phyloP scores from a whole-genome alignment of 1,140 invertebrate species.

The Drosophila pruinosa region DNA sequence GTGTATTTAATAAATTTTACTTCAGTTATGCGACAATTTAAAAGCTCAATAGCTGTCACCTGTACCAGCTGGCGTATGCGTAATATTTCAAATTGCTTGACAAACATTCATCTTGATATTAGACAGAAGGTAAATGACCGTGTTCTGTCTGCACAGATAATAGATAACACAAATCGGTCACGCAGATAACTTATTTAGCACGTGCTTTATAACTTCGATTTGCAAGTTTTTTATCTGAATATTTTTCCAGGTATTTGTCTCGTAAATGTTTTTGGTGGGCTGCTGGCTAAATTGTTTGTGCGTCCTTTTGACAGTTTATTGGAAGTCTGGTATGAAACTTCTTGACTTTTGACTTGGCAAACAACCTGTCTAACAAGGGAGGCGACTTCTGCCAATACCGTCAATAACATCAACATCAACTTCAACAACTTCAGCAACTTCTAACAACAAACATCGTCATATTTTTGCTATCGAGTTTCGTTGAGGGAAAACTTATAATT shows the following conservation, averaged over 20 bases:
- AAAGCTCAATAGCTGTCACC: not conserved
- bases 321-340: constrained; percentile 9
- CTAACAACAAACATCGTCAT: not conserved
- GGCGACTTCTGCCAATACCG: constrained; percentile 6
- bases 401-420: not conserved
- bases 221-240: not conserved
- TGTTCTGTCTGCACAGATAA: not conserved
- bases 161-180: constrained; percentile 10
- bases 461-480: not conserved
- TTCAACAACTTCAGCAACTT: not conserved
- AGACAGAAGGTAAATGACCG: not conserved
- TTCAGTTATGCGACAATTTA: constrained; percentile 1
- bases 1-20: constrained; percentile 30
- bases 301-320: not conserved
- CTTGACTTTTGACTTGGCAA: not conserved
- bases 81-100: constrained; percentile 6
- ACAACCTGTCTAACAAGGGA: not conserved
- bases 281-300: not conserved
- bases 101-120: not conserved
- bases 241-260: constrained; percentile 18
- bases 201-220: constrained; percentile 1
- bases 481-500: constrained; percentile 3
- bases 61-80: constrained; percentile 9
- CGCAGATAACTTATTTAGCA: not conserved
- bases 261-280: not conserved